Conservation (phyloP, 1,140 invertebrate species). For the Platyscapa corneri region DNA sequence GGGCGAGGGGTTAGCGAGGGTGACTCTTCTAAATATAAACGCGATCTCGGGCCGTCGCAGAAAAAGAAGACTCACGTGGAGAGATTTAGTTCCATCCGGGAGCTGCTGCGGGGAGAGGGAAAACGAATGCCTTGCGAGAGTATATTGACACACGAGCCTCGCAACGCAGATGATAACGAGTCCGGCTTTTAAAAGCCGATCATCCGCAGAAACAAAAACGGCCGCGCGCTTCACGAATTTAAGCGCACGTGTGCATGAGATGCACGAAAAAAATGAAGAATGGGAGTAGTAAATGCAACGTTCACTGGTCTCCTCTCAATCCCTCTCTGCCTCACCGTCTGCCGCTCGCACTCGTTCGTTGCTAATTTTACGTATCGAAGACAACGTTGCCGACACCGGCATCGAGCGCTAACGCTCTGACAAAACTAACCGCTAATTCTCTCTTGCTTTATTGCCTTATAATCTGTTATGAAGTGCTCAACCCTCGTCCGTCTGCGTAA, state of each 20-base stretch:
- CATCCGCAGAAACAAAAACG: not conserved
- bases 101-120: too few relatives aligned
- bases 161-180: not conserved
- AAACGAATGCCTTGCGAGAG: too few relatives aligned
- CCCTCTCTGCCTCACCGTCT: too few relatives aligned
- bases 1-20: not conserved
- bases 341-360: not conserved
- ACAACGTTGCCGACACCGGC: not conserved
- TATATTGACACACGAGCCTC: not conserved
- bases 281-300: too few relatives aligned
- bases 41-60: not conserved
- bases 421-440: constrained; percentile 8
- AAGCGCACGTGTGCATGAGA: too few relatives aligned
- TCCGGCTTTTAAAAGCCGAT: not conserved
- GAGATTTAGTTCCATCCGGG: not conserved
- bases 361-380: constrained; percentile 41
- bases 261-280: too few relatives aligned
- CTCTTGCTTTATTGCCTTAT: not conserved
- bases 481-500: not conserved
- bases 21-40: constrained; percentile 29
- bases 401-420: not conserved
- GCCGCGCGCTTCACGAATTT: too few relatives aligned
- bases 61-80: not conserved
- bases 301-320: too few relatives aligned
- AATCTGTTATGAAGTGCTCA: not conserved